These are phyloP conservation scores for Taxidea taxus DNA, from an alignment of 2,113 vertebrate genomes.

Conservation along the genomic window DNA sequence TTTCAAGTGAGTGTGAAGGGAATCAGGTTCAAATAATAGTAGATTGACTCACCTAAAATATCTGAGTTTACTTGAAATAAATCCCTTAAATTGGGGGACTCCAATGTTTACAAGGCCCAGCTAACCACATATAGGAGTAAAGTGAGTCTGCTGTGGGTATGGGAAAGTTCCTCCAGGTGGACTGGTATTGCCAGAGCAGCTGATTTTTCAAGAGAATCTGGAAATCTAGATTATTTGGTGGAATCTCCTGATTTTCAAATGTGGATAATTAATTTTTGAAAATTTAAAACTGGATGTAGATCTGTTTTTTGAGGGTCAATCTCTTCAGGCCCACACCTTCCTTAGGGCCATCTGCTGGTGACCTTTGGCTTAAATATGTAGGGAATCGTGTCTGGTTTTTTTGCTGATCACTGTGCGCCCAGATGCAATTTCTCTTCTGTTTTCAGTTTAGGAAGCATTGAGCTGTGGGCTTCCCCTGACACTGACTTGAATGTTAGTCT, in stretches of 20 bases:
- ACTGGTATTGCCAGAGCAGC: neutral
- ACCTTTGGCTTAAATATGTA: neutral
- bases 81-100: neutral
- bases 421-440: neutral
- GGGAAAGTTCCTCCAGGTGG: neutral
- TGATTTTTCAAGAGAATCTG: neutral
- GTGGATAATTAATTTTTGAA: neutral
- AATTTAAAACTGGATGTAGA: neutral
- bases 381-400: neutral
- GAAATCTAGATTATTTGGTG: neutral
- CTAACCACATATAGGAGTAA: neutral
- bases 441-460: neutral
- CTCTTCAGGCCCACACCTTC: neutral
- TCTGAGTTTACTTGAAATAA: neutral
- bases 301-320: neutral
- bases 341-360: neutral
- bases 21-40: neutral
- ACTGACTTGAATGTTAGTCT: neutral
- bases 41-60: neutral
- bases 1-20: neutral
- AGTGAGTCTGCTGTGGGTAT: neutral
- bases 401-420: neutral
- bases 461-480: neutral
- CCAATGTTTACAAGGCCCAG: neutral
- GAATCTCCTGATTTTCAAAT: neutral